A percentile compares a stretch with the other conserved stretches of the same genome.
Evolutionary conservation across 1,140 invertebrate genomes (phyloP).

Genomic region (Temnothorax longispinosus): DNA sequence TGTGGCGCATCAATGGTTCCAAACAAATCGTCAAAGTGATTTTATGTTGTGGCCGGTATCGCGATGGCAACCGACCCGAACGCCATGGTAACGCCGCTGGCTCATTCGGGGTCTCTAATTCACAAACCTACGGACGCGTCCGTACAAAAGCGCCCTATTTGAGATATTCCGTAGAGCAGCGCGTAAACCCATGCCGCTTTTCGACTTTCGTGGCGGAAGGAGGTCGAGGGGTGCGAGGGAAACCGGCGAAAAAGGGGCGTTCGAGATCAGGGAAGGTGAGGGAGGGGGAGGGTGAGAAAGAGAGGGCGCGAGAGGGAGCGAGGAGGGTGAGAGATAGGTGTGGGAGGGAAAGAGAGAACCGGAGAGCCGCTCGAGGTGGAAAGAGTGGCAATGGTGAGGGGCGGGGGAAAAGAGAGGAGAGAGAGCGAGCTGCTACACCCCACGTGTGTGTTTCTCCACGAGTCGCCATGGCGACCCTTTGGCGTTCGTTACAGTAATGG

Average conservation of each 20-base stretch:
- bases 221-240: constrained; percentile 75
- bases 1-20: constrained; percentile 80
- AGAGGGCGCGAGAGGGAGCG: constrained; percentile 3
- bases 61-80: constrained; percentile 84
- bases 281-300: neutral
- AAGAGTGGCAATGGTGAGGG: constrained; percentile 25
- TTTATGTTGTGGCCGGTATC: constrained; percentile 84
- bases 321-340: constrained; percentile 33
- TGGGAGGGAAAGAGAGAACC: constrained; percentile 42
- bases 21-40: constrained; percentile 85
- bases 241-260: constrained; percentile 65
- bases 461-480: constrained; percentile 80
- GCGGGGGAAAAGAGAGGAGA: constrained; percentile 57
- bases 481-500: constrained; percentile 82
- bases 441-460: constrained; percentile 82
- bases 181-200: constrained; percentile 25
- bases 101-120: constrained; percentile 81
- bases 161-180: constrained; percentile 66
- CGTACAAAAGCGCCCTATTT: constrained; percentile 65
- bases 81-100: constrained; percentile 79
- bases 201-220: constrained; percentile 66
- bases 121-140: constrained; percentile 75
- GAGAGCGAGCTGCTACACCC: constrained; percentile 69
- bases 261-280: constrained; percentile 41
- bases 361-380: neutral